phyloP scores from a whole-genome alignment of 2,888 invertebrate species.

The Xylota segnis region DNA sequence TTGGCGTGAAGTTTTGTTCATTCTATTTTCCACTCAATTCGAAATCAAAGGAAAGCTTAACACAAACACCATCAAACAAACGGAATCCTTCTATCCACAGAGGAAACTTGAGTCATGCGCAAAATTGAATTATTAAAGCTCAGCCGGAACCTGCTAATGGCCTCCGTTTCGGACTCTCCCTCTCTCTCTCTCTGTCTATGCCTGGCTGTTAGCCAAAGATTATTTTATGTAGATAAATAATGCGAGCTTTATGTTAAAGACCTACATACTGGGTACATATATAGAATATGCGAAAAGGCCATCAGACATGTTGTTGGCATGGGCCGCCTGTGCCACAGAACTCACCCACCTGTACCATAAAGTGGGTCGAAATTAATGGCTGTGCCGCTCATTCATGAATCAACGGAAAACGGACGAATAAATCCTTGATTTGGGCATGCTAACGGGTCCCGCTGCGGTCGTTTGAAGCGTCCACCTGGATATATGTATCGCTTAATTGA shows the following conservation, averaged over 20 bases:
- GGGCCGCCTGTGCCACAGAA: neutral
- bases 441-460: neutral
- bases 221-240: constrained; percentile 30
- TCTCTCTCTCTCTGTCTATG: neutral
- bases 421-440: constrained; percentile 25
- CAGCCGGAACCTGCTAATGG: constrained; percentile 27
- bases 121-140: constrained; percentile 72
- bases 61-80: constrained; percentile 31
- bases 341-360: constrained; percentile 4
- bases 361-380: constrained; percentile 35
- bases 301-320: neutral
- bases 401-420: constrained; percentile 8
- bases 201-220: constrained; percentile 23
- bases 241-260: constrained; percentile 38
- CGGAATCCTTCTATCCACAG: neutral
- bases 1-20: constrained; percentile 27
- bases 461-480: neutral
- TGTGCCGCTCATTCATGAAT: constrained; percentile 49
- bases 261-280: neutral
- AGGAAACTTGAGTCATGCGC: constrained; percentile 68
- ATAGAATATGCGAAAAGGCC: neutral
- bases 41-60: constrained; percentile 40
- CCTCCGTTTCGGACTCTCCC: constrained; percentile 9
- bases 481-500: constrained; percentile 2
- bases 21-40: constrained; percentile 65